Evolutionary conservation across 2,113 vertebrate genomes (phyloP), one percentile per base, ranked within the genome.

Genomic region (Acinonyx jubatus): DNA sequence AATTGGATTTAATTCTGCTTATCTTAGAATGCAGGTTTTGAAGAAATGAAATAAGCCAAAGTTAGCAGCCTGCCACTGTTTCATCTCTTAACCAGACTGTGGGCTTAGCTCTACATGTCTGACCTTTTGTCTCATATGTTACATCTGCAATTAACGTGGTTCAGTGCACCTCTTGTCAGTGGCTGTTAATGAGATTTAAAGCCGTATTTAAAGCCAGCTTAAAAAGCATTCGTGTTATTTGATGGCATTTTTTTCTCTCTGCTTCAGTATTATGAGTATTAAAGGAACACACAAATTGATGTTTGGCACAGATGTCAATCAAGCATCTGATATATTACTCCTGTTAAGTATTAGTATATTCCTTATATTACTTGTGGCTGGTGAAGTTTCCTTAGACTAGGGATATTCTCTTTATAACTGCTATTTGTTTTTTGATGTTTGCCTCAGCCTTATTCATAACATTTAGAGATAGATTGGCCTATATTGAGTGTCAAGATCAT

Each of bases 181-280:
- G 94, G 65, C 25, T 97, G n/a, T 23, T 98, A 95, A 97, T 96
- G 61, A 98, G 14, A 78, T 97, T 38, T 85, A 95, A 97, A 97
- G 25, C 8, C 2, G 93, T 48, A 23, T 94, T 91, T 97, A 95
- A 94, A 98, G 14, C 1, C 13, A 29, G 0, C 12, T 97, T 96
- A 21, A 25, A 73, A 97, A 91, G 82, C 88, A 65, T 38, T 38
- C 86, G 38, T 13, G 4, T 1, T 88, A 65, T 76, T 89, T 94
- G 14, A 89, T 86, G 29, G 13, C 89, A 76, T 94, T 97, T 98
- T 98, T 13, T 91, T 3, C 79, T 3, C 74, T 97, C 27, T 83
- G 2, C 84, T 69, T 82, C 89, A 93, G 81, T 41, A 61, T 87
- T 97, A 76, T 57, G 7, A 0, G 7, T 36, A 29, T 89, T 68